Base-by-base conservation (phyloP, 1,140 invertebrate species). In the Episyrphus balteatus region DNA sequence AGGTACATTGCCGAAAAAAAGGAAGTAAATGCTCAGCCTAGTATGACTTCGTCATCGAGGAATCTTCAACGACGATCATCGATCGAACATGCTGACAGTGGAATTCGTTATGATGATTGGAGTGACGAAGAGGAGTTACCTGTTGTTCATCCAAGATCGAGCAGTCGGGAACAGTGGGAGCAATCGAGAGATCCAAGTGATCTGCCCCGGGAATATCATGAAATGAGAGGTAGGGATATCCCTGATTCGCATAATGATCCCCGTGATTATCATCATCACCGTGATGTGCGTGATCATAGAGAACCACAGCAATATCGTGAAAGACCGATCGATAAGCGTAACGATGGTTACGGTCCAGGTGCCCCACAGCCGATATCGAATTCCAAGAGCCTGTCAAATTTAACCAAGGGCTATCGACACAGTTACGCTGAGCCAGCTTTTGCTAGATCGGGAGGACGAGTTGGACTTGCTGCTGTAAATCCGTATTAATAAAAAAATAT, bases 1-100 rank as follows among this genome's bases (percentile, higher is more conserved):
- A 74, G 80, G 36, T 75, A 79, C 44, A 72, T 75, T 50, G 64
- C 70, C 39, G 74, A 80, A 46, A 65, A 63, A 14, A 57, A 59
- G 12, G 58, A 61, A 38, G 48, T 17, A n/a, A n/a, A 44, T 2
- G 13, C 19, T 13, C 12, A 39, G 21, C 21, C 21, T 8, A 18
- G 42, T 18, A 40, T 19, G 8, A 52, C 30, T 14, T 36, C 46
- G 8, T 5, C 21, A 5, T 26, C 21, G 3, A 26, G 21, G 21
- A 26, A 26, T 55, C 59, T 7, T 60, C 50, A 61, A 12, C 55
- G 55, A 12, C 55, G 61, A 10, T 58, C 52, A 12, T 58, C 54
- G 2, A 38, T 62, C 3, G 60, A 64, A 37, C 61, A 53, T 15
- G 43, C 54, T 12, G 51, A 47, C 46, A 55, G 51, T 39, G 51